Percentiles rank a stretch among this genome's conserved stretches.
phyloP scores from a whole-genome alignment of 2,797 vertebrate genomes.

The Cyclopterus lumpus region DNA sequence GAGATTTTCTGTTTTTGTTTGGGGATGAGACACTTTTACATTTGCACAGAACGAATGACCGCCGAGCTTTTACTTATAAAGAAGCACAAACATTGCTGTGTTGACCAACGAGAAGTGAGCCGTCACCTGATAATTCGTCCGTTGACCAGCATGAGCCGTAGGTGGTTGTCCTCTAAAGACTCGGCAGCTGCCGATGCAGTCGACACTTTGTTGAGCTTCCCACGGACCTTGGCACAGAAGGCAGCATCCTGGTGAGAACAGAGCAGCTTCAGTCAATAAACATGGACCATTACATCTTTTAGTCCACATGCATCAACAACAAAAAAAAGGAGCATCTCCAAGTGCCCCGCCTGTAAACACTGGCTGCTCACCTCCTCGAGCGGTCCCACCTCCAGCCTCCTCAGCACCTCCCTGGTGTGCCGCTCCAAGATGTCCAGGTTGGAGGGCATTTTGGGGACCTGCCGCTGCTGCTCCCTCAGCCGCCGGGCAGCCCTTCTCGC shows the following conservation, averaged over 20 bases:
- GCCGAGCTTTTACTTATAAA: neutral
- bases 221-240: conserved; percentile 88
- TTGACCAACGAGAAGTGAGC: neutral
- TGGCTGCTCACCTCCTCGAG: conserved; percentile 89
- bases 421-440: conserved; percentile 96
- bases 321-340: neutral
- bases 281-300: neutral
- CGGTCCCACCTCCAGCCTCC: conserved; percentile 92
- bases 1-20: neutral
- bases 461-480: conserved; percentile 87
- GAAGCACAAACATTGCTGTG: neutral
- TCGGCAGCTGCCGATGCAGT: conserved; percentile 91
- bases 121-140: conserved; percentile 95
- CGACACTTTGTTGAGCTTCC: conserved; percentile 94
- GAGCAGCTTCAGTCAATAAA: neutral
- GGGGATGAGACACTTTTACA: neutral
- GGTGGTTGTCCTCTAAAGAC: conserved; percentile 90
- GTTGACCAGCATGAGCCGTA: conserved; percentile 93
- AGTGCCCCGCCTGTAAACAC: neutral
- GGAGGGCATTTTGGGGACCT: conserved; percentile 86
- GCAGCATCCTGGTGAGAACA: conserved; percentile 81
- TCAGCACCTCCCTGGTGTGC: conserved; percentile 94
- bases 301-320: neutral
- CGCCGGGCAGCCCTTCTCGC: conserved; percentile 88
- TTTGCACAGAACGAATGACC: neutral